A percentile compares a stretch with the other conserved stretches of the same genome.
These are phyloP conservation scores for Cremastinae sp. DNA, from an alignment of 2,888 invertebrate genomes.

Conservation along the genomic window DNA sequence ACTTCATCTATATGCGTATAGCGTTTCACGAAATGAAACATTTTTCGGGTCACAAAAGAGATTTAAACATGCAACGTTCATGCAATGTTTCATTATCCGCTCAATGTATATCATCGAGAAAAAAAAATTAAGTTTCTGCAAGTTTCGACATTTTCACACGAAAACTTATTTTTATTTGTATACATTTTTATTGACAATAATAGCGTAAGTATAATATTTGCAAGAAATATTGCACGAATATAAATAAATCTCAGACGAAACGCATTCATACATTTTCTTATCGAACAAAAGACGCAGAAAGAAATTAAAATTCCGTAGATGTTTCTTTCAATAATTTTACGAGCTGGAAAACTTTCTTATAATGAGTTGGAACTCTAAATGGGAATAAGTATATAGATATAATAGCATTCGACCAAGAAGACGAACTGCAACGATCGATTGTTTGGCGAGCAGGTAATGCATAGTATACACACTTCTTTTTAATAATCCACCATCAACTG, in stretches of 20 bases:
- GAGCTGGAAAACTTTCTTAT: slow-evolving; percentile 13
- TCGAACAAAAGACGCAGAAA: neutral
- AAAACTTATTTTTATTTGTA: no score
- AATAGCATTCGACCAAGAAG: neutral
- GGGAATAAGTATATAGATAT: slow-evolving; percentile 17
- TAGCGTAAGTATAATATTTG: no score
- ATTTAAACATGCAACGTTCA: no score
- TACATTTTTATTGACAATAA: no score
- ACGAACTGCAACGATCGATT: slow-evolving; percentile 28
- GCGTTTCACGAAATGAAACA: no score
- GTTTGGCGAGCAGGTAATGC: slow-evolving; percentile 1
- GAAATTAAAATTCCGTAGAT: neutral
- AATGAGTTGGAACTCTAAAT: slow-evolving; percentile 3
- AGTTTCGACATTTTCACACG: no score
- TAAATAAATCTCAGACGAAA: slow-evolving; percentile 2
- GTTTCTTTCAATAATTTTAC: slow-evolving; percentile 15
- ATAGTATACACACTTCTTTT: no score
- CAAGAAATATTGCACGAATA: neutral
- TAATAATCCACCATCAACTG: no score
- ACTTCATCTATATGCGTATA: no score
- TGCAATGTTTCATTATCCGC: slow-evolving; percentile 20
- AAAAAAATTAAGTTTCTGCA: no score
- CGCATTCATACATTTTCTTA: neutral
- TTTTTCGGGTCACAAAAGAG: no score
- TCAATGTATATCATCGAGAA: no score